Evolutionary conservation across 2,797 vertebrate species (phyloP).

Genomic region (Sebastes minor): DNA sequence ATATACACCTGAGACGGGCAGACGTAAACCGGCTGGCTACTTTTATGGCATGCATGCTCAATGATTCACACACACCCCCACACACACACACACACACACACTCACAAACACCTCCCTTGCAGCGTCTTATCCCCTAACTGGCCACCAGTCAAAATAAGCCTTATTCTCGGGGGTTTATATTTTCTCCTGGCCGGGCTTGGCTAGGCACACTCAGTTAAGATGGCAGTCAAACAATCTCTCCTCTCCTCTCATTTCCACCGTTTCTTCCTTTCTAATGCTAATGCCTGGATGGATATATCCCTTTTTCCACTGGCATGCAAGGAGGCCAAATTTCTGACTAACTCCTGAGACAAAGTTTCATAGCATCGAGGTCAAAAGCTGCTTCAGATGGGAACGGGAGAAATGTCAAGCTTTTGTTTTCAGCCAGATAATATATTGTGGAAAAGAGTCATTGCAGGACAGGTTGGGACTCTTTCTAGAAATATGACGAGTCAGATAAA

Average conservation of each 20-base stretch:
- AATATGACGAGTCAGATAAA: neutral
- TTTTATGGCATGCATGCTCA: slow-evolving; percentile 53
- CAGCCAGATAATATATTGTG: slow-evolving; percentile 5
- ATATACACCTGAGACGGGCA: slow-evolving; percentile 70
- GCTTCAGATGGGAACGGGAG: slow-evolving; percentile 7
- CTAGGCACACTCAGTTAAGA: slow-evolving; percentile 70
- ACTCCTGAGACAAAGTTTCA: slow-evolving; percentile 74
- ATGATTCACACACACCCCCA: slow-evolving; percentile 29
- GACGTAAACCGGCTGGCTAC: slow-evolving; percentile 63
- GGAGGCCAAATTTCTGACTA: slow-evolving; percentile 76
- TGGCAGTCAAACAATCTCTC: slow-evolving; percentile 75
- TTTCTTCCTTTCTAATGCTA: slow-evolving; percentile 80
- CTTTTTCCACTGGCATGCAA: slow-evolving; percentile 62
- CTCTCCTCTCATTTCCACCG: slow-evolving; percentile 68
- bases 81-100: slow-evolving; percentile 12
- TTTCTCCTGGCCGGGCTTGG: slow-evolving; percentile 70
- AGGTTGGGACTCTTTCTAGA: neutral
- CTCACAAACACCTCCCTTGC: slow-evolving; percentile 50
- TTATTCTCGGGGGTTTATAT: slow-evolving; percentile 75
- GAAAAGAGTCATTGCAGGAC: slow-evolving; percentile 5
- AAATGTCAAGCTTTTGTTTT: slow-evolving; percentile 34
- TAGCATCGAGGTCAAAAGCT: slow-evolving; percentile 72
- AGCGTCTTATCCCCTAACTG: slow-evolving; percentile 75
- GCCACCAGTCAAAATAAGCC: slow-evolving; percentile 81
- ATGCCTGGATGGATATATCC: slow-evolving; percentile 76